Conservation (phyloP, 2,797 vertebrate species). For the Brotula barbata region DNA sequence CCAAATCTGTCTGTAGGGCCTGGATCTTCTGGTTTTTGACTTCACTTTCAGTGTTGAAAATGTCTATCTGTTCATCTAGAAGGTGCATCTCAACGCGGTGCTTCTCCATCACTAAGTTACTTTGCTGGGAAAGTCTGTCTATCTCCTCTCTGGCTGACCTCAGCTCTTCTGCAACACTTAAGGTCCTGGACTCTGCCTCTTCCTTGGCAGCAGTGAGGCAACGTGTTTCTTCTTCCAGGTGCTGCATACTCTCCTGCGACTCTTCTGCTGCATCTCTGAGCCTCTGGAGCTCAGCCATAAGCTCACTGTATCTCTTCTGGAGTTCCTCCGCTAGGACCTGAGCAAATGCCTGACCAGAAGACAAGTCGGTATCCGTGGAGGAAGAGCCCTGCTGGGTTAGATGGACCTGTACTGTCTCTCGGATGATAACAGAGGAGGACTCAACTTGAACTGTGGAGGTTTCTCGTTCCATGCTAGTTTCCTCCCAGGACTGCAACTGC, state of each 20-base stretch:
- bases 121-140: constrained; percentile 72
- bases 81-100: constrained; percentile 70
- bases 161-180: constrained; percentile 71
- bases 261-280: constrained; percentile 77
- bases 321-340: constrained; percentile 81
- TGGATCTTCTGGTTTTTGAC: constrained; percentile 87
- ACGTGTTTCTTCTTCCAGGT: constrained; percentile 63
- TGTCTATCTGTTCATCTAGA: constrained; percentile 85
- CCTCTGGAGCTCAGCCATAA: constrained; percentile 79
- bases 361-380: constrained; percentile 3
- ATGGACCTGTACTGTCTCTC: constrained; percentile 73
- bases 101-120: constrained; percentile 71
- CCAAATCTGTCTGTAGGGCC: constrained; percentile 82
- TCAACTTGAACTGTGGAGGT: constrained; percentile 70
- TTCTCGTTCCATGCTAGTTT: constrained; percentile 73
- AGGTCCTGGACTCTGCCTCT: constrained; percentile 73
- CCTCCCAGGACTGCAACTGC: constrained; percentile 79
- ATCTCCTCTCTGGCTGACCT: constrained; percentile 72
- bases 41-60: constrained; percentile 77
- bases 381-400: constrained; percentile 62
- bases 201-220: constrained; percentile 76
- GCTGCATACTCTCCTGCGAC: constrained; percentile 76
- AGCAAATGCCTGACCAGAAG: constrained; percentile 71
- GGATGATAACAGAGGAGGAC: constrained; percentile 73
- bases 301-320: constrained; percentile 80